Evolutionary conservation across 2,113 vertebrate species (phyloP).

Genomic region (Acrocephalus kingi): DNA sequence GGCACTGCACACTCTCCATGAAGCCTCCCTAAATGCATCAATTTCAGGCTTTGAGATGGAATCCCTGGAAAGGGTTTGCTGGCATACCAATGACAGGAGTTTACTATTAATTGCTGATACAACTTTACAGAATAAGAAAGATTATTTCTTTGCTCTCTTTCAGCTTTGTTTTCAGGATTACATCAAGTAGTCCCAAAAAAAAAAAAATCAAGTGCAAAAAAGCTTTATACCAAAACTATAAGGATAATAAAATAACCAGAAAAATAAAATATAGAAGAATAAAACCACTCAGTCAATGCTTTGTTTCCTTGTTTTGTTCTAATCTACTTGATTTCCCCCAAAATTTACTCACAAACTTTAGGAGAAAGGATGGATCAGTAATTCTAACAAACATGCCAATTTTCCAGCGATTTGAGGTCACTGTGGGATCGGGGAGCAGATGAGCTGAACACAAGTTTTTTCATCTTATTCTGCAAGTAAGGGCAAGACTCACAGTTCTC

Average conservation of each 20-base stretch:
- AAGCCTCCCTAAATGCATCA: background rate
- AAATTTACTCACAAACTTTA: background rate
- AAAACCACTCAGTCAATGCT: background rate
- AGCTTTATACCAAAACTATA: background rate
- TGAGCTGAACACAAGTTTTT: background rate
- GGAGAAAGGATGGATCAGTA: background rate
- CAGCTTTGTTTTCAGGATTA: background rate
- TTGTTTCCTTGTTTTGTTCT: background rate
- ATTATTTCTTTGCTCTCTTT: background rate
- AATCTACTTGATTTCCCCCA: background rate
- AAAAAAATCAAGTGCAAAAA: background rate
- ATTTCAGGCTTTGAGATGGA: background rate
- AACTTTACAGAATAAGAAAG: background rate
- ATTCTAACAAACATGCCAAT: background rate
- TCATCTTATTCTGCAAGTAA: constrained; percentile 23
- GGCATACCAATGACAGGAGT: background rate
- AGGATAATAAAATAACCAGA: background rate
- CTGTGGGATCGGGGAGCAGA: background rate
- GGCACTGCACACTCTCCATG: fast-evolving
- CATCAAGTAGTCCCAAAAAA: background rate
- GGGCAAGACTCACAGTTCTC: background rate
- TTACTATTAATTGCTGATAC: background rate
- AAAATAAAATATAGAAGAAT: background rate
- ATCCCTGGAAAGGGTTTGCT: background rate
- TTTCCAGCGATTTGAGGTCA: constrained; percentile 20